Evolutionary conservation across 2,113 vertebrate species (phyloP).

Genomic region (Elephantulus edwardii): DNA sequence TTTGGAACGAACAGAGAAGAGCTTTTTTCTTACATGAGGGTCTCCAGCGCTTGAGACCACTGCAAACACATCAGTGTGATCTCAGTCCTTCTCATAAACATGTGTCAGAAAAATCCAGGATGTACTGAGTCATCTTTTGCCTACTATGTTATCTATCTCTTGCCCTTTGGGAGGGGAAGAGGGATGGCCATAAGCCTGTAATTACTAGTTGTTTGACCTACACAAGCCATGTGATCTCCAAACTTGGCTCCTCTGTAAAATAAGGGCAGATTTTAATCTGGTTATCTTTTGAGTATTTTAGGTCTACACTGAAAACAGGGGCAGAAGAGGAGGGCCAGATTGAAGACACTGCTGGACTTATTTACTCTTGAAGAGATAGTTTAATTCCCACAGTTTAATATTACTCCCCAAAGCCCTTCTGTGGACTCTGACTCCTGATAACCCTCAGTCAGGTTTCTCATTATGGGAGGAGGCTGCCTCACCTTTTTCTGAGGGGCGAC

Average conservation of each 20-base stretch:
- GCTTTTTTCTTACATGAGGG: background rate
- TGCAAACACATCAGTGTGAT: background rate
- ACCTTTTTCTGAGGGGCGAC: too few species aligned
- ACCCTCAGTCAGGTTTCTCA: too few species aligned
- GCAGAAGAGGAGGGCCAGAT: background rate
- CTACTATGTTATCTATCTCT: background rate
- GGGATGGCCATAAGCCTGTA: background rate
- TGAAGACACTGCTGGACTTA: background rate
- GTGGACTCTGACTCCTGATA: too few species aligned
- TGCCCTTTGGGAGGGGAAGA: background rate
- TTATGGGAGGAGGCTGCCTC: too few species aligned
- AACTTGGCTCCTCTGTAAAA: constrained; percentile 15
- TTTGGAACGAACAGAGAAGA: background rate
- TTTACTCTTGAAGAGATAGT: background rate
- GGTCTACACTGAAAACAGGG: constrained; percentile 7
- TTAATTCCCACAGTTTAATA: background rate
- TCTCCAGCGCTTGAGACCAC: background rate
- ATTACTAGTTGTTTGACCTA: background rate
- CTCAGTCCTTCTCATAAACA: background rate
- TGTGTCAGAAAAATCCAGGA: background rate
- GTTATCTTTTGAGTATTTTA: background rate
- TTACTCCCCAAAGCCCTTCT: too few species aligned
- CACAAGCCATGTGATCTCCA: background rate
- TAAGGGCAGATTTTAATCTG: background rate
- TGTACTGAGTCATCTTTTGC: background rate